Base-by-base conservation (phyloP, 2,797 vertebrate species). In the Zalophus californianus region DNA sequence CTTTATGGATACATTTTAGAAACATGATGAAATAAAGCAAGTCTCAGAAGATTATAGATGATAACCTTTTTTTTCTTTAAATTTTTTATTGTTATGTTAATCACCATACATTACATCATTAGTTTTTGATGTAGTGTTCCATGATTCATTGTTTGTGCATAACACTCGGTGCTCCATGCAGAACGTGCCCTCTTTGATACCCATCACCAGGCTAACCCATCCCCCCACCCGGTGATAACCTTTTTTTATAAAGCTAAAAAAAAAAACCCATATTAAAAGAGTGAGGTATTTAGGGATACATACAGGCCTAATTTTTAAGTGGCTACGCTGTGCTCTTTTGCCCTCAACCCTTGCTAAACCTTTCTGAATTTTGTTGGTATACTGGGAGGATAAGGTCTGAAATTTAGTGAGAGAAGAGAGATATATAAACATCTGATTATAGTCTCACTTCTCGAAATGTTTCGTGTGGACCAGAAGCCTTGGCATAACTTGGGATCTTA, bases 221-320 rank as follows among this genome's bases (percentile, higher is more conserved):
- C 38, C 3, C 38, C 38, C 38, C 4, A 38, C 38, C 38, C 38
- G 4, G 38, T 92, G 4, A 62, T 73, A 93, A 66, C 29, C 7
- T 92, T 91, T 92, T 38, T 90, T 75, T 48, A 60, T 84, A 86
- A 82, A 93, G 48, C 56, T 68, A 56, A 48, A 86, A 79, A 44
- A 84, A 79, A 48, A 3, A 16, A 0, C 54, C 52, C 20, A 20
- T n/a, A 44, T 32, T 35, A 72, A 84, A 93, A 79, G 83, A 54
- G 73, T 54, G 27, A 84, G n/a, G 14, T 32, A 66, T 83, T 66
- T 79, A 79, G 20, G 23, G 52, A 88, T 93, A n/a, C 4, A 64
- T 25, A n/a, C 1, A n/a, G n/a, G 1, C 62, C 64, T 87, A 79
- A 35, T 86, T 92, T 97, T 86, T 78, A 78, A 73, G 82, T 91